These are phyloP conservation scores for Pelecanoides urinatrix DNA, from an alignment of 2,113 vertebrate genomes.

Conservation along the genomic window DNA sequence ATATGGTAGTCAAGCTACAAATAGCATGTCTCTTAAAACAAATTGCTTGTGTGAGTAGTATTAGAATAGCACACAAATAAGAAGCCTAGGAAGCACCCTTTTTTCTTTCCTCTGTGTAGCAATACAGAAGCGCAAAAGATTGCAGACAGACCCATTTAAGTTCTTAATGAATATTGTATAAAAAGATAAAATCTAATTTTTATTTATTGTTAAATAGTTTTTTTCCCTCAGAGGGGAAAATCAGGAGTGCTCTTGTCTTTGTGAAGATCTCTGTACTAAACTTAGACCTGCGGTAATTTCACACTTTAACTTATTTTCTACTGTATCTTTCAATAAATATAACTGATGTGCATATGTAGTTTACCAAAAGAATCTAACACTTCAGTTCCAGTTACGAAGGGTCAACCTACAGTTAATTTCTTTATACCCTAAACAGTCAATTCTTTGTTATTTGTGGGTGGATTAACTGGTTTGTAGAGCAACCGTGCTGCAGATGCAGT, in stretches of 20 bases:
- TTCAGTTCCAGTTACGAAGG: background rate
- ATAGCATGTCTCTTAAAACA: constrained; percentile 7
- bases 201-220: background rate
- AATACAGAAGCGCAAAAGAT: background rate
- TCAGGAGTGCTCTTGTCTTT: background rate
- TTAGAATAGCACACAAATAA: background rate
- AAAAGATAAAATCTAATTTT: background rate
- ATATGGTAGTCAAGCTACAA: constrained; percentile 31
- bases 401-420: background rate
- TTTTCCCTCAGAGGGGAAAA: background rate
- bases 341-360: background rate
- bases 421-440: background rate
- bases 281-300: background rate
- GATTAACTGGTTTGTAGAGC: background rate
- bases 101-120: background rate
- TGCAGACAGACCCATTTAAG: background rate
- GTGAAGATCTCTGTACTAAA: background rate
- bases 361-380: background rate
- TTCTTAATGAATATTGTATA: background rate
- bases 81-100: background rate
- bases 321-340: background rate
- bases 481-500: background rate
- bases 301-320: background rate
- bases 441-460: background rate
- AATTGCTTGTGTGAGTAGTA: background rate